Percentiles rank a stretch among this genome's conserved stretches.
Conservation (phyloP, 2,113 vertebrate genomes). For the Trachemys scripta region DNA sequence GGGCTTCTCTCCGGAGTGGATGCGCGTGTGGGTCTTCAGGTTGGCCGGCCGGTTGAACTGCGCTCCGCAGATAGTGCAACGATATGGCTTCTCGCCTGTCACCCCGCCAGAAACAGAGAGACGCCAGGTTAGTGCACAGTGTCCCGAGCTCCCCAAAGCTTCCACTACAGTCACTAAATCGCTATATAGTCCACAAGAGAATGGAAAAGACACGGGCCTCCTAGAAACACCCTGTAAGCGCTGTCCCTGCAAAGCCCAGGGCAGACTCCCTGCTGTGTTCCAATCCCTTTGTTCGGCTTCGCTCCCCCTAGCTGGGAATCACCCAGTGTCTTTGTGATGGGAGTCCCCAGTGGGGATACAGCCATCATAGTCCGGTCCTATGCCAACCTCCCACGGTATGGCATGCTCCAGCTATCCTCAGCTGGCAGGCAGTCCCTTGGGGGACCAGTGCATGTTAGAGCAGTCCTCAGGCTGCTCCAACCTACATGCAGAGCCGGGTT, state of each 20-base stretch:
- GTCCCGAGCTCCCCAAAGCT: not conserved
- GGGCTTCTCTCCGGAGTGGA: conserved; percentile 98
- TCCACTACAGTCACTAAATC: not conserved
- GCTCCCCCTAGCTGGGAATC: not conserved
- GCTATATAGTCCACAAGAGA: not conserved
- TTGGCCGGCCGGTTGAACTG: conserved; percentile 98
- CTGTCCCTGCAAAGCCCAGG: not conserved
- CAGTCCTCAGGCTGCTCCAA: not conserved
- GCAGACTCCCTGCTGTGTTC: not conserved
- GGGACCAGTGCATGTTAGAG: not conserved
- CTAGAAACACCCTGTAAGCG: not conserved
- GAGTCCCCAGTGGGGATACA: not conserved
- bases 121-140: fast-evolving
- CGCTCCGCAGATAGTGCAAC: conserved; percentile 94
- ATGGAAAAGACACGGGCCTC: not conserved
- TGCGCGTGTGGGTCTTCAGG: conserved; percentile 96
- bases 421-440: not conserved
- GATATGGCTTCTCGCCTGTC: conserved; percentile 95
- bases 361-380: not conserved
- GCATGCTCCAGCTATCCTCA: not conserved
- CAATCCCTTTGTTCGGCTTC: not conserved
- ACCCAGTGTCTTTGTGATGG: not conserved
- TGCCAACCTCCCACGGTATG: not conserved
- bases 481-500: not conserved
- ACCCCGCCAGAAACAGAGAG: not conserved